Conservation (phyloP, 1,140 invertebrate species). For the Eriocheir sinensis region DNA sequence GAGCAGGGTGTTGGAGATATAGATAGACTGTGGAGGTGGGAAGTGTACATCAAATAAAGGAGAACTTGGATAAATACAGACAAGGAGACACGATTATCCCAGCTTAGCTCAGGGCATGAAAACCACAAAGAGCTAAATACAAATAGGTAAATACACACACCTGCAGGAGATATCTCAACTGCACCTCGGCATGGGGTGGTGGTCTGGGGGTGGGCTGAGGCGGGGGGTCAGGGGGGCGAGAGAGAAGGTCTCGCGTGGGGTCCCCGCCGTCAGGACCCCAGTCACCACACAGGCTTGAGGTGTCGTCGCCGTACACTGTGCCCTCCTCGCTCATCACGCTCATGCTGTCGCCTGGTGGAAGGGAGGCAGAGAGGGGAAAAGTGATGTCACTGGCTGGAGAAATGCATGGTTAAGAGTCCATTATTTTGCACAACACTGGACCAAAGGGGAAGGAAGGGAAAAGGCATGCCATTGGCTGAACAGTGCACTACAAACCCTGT, state of each 20-base stretch:
- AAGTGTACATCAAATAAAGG: no score
- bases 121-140: background rate
- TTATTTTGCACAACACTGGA: background rate
- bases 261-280: conserved; percentile 70
- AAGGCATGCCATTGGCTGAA: no score
- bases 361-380: background rate
- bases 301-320: conserved; percentile 77
- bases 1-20: no score
- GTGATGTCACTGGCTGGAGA: background rate
- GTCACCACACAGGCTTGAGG: conserved; percentile 73
- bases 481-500: no score
- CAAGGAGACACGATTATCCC: no score
- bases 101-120: no score
- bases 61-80: no score
- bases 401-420: no score
- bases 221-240: conserved; percentile 76
- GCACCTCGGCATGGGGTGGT: conserved; percentile 78
- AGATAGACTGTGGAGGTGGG: no score
- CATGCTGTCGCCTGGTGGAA: conserved; percentile 78
- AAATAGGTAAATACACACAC: conserved; percentile 40
- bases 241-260: conserved; percentile 73
- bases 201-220: conserved; percentile 73
- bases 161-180: conserved; percentile 78
- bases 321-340: conserved; percentile 80
- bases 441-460: background rate